phyloP scores from a whole-genome alignment of 2,797 vertebrate species.

The Danio aesculapii region DNA sequence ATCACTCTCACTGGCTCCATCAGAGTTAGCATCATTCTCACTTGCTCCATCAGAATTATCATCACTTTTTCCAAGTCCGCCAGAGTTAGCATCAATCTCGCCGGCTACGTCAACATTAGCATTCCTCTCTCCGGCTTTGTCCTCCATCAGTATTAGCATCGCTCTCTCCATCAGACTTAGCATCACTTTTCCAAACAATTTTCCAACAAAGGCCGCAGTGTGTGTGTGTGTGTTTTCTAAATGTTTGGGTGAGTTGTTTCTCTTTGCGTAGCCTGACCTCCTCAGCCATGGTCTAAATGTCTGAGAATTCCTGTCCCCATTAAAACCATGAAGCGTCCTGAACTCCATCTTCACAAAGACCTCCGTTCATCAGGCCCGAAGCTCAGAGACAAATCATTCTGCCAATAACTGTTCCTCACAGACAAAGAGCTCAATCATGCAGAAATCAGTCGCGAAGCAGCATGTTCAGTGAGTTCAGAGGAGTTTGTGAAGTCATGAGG shows the following conservation, averaged over 20 bases:
- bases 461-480: neutral
- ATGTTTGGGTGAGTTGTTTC: conserved; percentile 8
- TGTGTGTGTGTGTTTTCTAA: neutral
- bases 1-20: no score
- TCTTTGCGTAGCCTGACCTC: neutral
- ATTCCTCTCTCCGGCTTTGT: no score
- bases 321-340: conserved; percentile 16
- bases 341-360: conserved; percentile 17
- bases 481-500: conserved; percentile 3
- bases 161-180: no score
- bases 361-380: neutral
- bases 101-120: no score
- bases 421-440: conserved; percentile 38
- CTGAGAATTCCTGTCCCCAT: neutral
- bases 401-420: neutral
- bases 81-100: no score
- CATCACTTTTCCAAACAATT: no score
- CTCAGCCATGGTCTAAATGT: conserved; percentile 10
- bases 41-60: no score
- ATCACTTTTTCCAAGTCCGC: no score
- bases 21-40: no score
- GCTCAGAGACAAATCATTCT: neutral
- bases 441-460: neutral
- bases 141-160: no score
- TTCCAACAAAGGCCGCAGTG: neutral